Evolutionary conservation across 2,888 invertebrate genomes (phyloP).

Genomic region (Erannis defoliaria): DNA sequence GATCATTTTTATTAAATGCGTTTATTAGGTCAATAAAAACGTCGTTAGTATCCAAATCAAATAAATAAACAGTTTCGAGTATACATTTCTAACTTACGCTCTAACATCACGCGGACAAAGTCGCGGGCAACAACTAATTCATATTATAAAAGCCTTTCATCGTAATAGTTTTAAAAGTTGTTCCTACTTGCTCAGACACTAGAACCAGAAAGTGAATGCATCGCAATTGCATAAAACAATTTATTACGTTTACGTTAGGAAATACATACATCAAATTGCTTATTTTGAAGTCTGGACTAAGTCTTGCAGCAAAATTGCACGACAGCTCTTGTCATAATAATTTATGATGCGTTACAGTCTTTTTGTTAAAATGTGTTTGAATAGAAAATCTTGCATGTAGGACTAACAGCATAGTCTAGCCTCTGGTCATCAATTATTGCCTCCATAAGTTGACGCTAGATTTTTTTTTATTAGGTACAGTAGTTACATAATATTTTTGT

Average conservation of each 20-base stretch:
- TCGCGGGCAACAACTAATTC: too few species aligned
- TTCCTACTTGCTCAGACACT: conserved; percentile 25
- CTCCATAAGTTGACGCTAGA: not conserved
- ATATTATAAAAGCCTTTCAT: conserved; percentile 14
- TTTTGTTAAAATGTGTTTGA: not conserved
- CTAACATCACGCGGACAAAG: too few species aligned
- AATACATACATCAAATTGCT: conserved; percentile 14
- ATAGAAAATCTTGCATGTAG: not conserved
- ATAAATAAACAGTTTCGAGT: too few species aligned
- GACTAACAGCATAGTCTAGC: not conserved
- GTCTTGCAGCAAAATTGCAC: not conserved
- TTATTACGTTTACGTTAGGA: conserved; percentile 24
- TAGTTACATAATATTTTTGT: too few species aligned
- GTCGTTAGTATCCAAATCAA: too few species aligned
- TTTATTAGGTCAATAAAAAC: too few species aligned
- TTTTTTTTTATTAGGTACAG: too few species aligned
- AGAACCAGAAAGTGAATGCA: conserved; percentile 33
- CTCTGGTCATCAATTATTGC: not conserved
- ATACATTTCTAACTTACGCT: too few species aligned
- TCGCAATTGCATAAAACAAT: conserved; percentile 32
- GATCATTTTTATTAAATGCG: too few species aligned
- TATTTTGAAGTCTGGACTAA: conserved; percentile 7
- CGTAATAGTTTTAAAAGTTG: conserved; percentile 20
- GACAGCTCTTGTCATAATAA: conserved; percentile 2
- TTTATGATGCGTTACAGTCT: conserved; percentile 3